Evolutionary conservation across 2,888 invertebrate species (phyloP).

Genomic region (Temnothorax rugatulus): DNA sequence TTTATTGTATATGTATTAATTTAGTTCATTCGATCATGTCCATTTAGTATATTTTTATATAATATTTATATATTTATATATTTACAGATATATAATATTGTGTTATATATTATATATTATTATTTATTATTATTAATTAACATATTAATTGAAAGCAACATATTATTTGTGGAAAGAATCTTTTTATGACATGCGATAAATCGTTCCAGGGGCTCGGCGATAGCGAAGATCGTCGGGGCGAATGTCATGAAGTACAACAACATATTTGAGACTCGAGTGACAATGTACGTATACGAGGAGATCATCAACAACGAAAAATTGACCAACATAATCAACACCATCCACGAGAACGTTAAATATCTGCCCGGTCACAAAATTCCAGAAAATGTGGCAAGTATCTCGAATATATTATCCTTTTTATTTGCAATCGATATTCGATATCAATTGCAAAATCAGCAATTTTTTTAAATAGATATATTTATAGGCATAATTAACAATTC

Average conservation of each 20-base stretch:
- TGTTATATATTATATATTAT: neutral
- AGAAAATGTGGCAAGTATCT: slow-evolving; percentile 95
- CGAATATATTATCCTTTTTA: neutral
- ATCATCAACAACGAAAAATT: slow-evolving; percentile 96
- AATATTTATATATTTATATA: neutral
- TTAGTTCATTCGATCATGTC: no score
- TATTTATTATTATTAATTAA: neutral
- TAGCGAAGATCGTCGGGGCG: slow-evolving; percentile 98
- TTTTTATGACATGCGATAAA: neutral
- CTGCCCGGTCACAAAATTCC: slow-evolving; percentile 98
- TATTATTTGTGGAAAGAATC: neutral
- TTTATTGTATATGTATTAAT: neutral
- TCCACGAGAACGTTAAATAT: slow-evolving; percentile 99
- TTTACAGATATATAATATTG: neutral
- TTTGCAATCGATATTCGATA: neutral
- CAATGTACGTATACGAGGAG: slow-evolving; percentile 99
- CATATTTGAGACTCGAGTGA: slow-evolving; percentile 95
- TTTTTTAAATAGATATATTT: neutral
- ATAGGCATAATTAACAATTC: slow-evolving; percentile 3
- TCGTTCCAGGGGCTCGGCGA: slow-evolving; percentile 96
- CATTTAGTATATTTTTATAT: no score
- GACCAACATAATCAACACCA: slow-evolving; percentile 98
- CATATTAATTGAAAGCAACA: neutral
- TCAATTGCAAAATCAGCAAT: neutral
- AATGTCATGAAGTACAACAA: slow-evolving; percentile 92